These are phyloP conservation scores for Tanytarsus gracilentus DNA, from an alignment of 2,888 invertebrate genomes.

Conservation along the genomic window DNA sequence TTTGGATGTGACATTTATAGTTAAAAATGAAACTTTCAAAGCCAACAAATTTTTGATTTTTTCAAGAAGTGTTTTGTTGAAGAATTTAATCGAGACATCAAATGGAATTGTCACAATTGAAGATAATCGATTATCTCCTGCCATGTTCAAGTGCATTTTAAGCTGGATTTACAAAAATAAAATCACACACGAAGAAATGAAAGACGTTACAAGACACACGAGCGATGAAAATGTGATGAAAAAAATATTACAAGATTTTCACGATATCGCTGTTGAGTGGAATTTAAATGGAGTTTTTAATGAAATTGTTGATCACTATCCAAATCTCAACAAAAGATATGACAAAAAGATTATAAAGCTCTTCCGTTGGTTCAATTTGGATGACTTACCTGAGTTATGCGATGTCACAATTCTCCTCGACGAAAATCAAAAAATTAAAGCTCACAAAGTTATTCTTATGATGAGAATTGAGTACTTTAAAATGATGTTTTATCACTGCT, in stretches of 20 bases:
- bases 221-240: slow-evolving; percentile 33
- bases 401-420: slow-evolving; percentile 54
- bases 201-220: slow-evolving; percentile 41
- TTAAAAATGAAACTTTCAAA: slow-evolving; percentile 52
- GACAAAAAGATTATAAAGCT: not conserved
- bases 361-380: slow-evolving; percentile 7
- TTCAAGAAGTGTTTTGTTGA: slow-evolving; percentile 53
- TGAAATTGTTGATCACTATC: not conserved
- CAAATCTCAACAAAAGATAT: not conserved
- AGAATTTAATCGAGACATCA: slow-evolving; percentile 46
- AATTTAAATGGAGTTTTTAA: not conserved
- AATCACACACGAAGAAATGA: not conserved
- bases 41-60: slow-evolving; percentile 67
- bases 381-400: slow-evolving; percentile 41
- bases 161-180: slow-evolving; percentile 55
- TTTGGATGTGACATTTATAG: slow-evolving; percentile 30
- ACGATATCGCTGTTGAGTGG: not conserved
- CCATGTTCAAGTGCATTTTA: slow-evolving; percentile 64
- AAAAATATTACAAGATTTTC: slow-evolving; percentile 11
- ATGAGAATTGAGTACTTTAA: slow-evolving; percentile 78
- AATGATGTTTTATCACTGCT: slow-evolving; percentile 70
- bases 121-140: slow-evolving; percentile 37
- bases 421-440: slow-evolving; percentile 47
- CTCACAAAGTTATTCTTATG: slow-evolving; percentile 73
- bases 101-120: slow-evolving; percentile 34